These are phyloP conservation scores for Thecocarcelia acutangulata DNA, from an alignment of 2,888 invertebrate species.

Conservation along the genomic window DNA sequence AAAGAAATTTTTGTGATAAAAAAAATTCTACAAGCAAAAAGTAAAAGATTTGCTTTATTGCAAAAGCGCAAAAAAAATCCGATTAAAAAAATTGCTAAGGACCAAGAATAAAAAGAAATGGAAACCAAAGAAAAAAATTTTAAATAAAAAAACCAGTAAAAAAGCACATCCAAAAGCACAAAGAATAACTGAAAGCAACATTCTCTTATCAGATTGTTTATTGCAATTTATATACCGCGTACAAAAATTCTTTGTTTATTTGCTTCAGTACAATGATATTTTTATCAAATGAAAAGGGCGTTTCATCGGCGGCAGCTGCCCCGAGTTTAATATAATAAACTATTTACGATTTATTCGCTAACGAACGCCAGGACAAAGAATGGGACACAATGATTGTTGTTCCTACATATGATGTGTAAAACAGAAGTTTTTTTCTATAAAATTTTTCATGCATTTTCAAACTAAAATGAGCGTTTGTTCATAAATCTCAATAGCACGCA, in stretches of 20 bases:
- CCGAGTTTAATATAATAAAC: too few species aligned
- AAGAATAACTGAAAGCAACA: constrained; percentile 56
- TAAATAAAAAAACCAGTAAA: constrained; percentile 9
- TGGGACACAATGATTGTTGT: too few species aligned
- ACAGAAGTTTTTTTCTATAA: too few species aligned
- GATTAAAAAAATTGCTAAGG: constrained; percentile 63
- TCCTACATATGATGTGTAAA: too few species aligned
- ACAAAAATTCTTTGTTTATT: constrained; percentile 22
- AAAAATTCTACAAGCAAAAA: constrained; percentile 56
- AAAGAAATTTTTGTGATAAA: constrained; percentile 66
- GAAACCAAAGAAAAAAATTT: too few species aligned
- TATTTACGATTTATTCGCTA: too few species aligned
- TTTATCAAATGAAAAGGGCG: background rate
- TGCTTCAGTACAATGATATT: background rate
- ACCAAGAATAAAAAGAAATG: constrained; percentile 36
- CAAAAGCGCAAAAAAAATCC: constrained; percentile 62
- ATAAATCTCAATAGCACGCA: too few species aligned
- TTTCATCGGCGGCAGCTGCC: background rate
- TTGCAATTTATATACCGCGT: constrained; percentile 52
- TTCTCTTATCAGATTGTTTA: constrained; percentile 62
- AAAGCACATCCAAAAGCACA: constrained; percentile 29
- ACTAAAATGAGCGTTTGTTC: too few species aligned
- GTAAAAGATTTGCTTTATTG: constrained; percentile 54
- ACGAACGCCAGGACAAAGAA: too few species aligned
- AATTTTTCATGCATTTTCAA: too few species aligned